Conservation (phyloP, 1,140 invertebrate genomes). For the Drosophila mayri region DNA sequence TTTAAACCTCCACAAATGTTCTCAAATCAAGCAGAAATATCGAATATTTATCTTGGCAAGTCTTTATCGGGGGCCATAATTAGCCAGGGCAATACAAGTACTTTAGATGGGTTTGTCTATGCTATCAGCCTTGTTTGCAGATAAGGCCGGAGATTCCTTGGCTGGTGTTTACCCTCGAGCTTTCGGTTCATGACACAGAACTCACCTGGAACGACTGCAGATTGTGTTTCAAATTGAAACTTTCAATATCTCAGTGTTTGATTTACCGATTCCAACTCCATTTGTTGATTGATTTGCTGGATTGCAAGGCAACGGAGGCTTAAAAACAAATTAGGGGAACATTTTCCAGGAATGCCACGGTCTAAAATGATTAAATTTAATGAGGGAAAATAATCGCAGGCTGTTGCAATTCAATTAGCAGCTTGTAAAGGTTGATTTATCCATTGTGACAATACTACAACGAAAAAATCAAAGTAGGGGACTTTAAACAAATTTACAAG, state of each 20-base stretch:
- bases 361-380: slow-evolving; percentile 29
- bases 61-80: slow-evolving; percentile 36
- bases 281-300: slow-evolving; percentile 59
- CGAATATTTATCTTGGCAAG: slow-evolving; percentile 15
- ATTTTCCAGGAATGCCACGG: slow-evolving; percentile 2
- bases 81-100: slow-evolving; percentile 28
- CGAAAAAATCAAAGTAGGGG: slow-evolving; percentile 29
- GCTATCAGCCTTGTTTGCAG: slow-evolving; percentile 30
- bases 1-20: not conserved
- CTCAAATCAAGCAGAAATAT: slow-evolving; percentile 4
- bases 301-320: slow-evolving; percentile 20
- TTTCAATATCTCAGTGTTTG: slow-evolving; percentile 44
- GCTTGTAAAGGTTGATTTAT: slow-evolving; percentile 22
- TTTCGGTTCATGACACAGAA: slow-evolving; percentile 22
- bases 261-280: slow-evolving; percentile 35
- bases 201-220: slow-evolving; percentile 14
- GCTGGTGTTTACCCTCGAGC: slow-evolving; percentile 23
- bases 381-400: not conserved
- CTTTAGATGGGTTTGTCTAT: slow-evolving; percentile 35
- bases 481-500: slow-evolving; percentile 71
- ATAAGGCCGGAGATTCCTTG: slow-evolving; percentile 23
- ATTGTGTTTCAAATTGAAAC: too few species aligned
- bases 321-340: slow-evolving; percentile 56
- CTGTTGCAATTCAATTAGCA: slow-evolving; percentile 19
- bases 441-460: not conserved